Conservation (phyloP, 2,888 invertebrate species). For the Orgyia antiqua region DNA sequence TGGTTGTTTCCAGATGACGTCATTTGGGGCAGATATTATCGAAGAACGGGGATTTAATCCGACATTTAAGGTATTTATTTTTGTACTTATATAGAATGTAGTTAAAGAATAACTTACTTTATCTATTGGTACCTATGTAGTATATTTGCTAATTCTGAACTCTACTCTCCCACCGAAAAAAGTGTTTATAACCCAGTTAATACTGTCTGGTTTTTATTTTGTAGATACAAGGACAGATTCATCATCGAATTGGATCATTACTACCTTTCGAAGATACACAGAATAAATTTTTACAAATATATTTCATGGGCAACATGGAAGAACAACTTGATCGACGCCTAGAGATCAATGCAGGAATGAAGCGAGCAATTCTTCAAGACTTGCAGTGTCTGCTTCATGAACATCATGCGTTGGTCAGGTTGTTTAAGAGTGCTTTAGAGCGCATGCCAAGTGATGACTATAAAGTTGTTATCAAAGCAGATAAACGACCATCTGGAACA, state of each 20-base stretch:
- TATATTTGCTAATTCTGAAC: conserved; percentile 1
- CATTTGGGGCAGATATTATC: conserved; percentile 35
- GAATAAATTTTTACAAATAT: conserved; percentile 27
- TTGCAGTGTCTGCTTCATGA: conserved; percentile 22
- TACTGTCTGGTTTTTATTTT: too few relatives aligned
- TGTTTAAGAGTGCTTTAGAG: conserved; percentile 23
- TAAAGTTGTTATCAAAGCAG: conserved; percentile 15
- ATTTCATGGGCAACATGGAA: conserved; percentile 31
- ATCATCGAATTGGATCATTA: conserved; percentile 26
- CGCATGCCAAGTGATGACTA: conserved; percentile 33
- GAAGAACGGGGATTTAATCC: conserved; percentile 31
- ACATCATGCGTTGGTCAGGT: conserved; percentile 25
- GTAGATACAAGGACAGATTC: conserved; percentile 25
- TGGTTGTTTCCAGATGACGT: conserved; percentile 38
- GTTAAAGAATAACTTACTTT: not conserved
- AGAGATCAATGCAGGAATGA: not conserved
- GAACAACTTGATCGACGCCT: not conserved
- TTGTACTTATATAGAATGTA: too few relatives aligned
- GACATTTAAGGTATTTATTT: conserved; percentile 16
- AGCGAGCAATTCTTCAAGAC: not conserved
- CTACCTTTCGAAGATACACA: conserved; percentile 24
- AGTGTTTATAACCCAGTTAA: too few relatives aligned
- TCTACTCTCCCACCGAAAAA: conserved; percentile 1
- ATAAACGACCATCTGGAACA: conserved; percentile 5
- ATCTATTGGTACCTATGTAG: too few relatives aligned